Evolutionary conservation across 2,888 invertebrate species (phyloP).

Genomic region (Dryobotodes eremita): DNA sequence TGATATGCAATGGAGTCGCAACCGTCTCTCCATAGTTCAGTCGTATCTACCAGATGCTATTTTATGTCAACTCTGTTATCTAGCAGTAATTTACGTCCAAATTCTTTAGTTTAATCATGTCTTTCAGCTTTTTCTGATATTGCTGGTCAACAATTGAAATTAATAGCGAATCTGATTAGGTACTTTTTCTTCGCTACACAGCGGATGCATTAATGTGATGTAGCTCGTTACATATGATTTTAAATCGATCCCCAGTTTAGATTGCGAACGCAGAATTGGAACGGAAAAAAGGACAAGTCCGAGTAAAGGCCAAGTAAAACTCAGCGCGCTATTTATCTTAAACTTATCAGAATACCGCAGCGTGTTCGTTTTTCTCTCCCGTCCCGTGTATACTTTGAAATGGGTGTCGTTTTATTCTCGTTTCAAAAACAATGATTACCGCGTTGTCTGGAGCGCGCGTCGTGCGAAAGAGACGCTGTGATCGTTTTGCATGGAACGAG

Average conservation of each 20-base stretch:
- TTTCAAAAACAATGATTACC: slow-evolving; percentile 88
- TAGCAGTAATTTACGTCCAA: neutral
- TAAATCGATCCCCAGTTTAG: slow-evolving; percentile 79
- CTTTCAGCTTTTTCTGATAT: slow-evolving; percentile 20
- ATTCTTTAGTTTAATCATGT: neutral
- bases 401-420: slow-evolving; percentile 84
- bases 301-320: slow-evolving; percentile 84
- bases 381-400: slow-evolving; percentile 84
- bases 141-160: slow-evolving; percentile 22
- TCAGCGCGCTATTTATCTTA: slow-evolving; percentile 88
- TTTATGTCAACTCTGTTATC: neutral
- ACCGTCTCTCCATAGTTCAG: neutral
- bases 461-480: slow-evolving; percentile 86
- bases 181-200: slow-evolving; percentile 47
- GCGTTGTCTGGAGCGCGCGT: slow-evolving; percentile 82
- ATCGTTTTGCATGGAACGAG: slow-evolving; percentile 88
- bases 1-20: neutral
- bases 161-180: slow-evolving; percentile 36
- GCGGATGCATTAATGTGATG: slow-evolving; percentile 70
- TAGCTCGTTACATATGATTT: slow-evolving; percentile 78
- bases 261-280: slow-evolving; percentile 79
- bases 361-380: slow-evolving; percentile 84
- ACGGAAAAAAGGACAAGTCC: slow-evolving; percentile 76
- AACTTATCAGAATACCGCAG: slow-evolving; percentile 87
- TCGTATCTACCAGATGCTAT: neutral